phyloP scores from a whole-genome alignment of 1,140 invertebrate genomes.

The Ceratosolen solmsi region DNA sequence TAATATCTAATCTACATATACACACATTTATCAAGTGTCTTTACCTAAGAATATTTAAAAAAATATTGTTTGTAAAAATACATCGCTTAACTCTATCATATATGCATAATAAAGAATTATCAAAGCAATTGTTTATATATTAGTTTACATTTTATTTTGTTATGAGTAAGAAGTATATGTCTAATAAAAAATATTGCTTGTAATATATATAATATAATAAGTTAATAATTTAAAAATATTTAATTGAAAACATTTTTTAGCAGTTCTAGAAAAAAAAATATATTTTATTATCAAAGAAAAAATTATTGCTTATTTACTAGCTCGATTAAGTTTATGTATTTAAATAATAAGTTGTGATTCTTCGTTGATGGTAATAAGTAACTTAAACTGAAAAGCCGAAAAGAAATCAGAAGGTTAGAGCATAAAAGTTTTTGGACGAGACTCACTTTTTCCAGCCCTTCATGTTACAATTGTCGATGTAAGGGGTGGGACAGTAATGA shows the following conservation, averaged over 20 bases:
- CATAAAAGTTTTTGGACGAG: not conserved
- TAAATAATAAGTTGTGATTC: not conserved
- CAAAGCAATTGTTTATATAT: too few species aligned
- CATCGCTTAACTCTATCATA: too few species aligned
- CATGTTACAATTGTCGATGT: not conserved
- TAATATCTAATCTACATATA: too few species aligned
- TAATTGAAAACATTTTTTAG: too few species aligned
- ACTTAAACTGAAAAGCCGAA: not conserved
- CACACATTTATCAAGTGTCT: too few species aligned
- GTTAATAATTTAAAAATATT: not conserved
- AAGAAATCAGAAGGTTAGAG: not conserved
- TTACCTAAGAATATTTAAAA: too few species aligned
- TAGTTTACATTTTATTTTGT: too few species aligned
- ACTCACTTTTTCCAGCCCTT: not conserved
- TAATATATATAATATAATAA: too few species aligned
- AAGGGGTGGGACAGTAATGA: not conserved
- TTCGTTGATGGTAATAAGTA: not conserved
- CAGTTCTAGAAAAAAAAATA: not conserved
- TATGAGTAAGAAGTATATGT: not conserved
- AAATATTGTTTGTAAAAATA: too few species aligned
- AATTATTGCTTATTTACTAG: not conserved
- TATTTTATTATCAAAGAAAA: not conserved
- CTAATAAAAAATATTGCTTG: not conserved
- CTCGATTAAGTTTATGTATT: too few species aligned
- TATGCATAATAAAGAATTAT: too few species aligned